Evolutionary conservation across 2,113 vertebrate genomes (phyloP).

Genomic region (Lonchura striata): DNA sequence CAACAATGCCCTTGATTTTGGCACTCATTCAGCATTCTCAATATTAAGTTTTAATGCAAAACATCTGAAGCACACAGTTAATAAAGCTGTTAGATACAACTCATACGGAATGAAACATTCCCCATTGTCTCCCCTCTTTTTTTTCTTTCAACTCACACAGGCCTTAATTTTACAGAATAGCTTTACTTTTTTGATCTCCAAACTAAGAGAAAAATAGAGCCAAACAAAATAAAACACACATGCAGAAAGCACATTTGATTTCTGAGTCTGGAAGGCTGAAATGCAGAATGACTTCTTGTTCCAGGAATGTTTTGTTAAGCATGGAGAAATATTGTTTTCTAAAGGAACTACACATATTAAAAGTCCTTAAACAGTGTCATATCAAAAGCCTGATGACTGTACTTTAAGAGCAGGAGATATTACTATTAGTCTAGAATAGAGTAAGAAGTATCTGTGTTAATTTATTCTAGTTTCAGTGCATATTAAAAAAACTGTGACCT

Average conservation of each 20-base stretch:
- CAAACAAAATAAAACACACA: conserved; percentile 41
- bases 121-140: background rate
- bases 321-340: conserved; percentile 18
- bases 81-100: conserved; percentile 9
- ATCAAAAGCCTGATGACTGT: background rate
- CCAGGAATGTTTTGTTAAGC: conserved; percentile 42
- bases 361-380: background rate
- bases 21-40: background rate
- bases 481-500: background rate
- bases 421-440: background rate
- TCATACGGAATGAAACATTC: background rate
- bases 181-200: conserved; percentile 39
- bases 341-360: background rate
- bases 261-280: background rate
- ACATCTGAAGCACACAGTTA: conserved; percentile 20
- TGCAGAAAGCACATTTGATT: background rate
- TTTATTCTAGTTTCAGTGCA: background rate
- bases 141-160: background rate
- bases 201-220: background rate
- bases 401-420: background rate
- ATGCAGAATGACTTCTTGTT: conserved; percentile 3
- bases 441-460: background rate
- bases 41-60: conserved; percentile 41
- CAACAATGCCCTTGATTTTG: conserved; percentile 35
- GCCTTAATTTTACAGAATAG: conserved; percentile 30